Evolutionary conservation across 2,888 invertebrate species (phyloP).

Genomic region (Caradrina kadenii): DNA sequence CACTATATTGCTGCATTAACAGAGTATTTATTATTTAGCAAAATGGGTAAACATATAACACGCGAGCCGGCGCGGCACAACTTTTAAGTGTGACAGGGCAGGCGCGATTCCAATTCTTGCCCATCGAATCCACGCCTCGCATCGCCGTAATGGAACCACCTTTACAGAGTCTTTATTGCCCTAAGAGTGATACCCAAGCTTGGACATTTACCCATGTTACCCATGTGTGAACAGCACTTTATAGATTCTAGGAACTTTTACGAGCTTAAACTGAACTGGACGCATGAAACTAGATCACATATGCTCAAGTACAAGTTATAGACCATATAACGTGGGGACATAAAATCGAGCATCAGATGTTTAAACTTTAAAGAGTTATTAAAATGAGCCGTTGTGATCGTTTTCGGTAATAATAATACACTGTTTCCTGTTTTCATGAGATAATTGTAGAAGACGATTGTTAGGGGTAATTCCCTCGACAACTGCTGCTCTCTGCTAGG

Average conservation of each 20-base stretch:
- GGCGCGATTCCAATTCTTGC: too few species aligned
- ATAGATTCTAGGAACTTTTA: slow-evolving; percentile 44
- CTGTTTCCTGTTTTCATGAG: neutral
- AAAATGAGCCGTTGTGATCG: slow-evolving; percentile 7
- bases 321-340: slow-evolving; percentile 18
- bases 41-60: too few species aligned
- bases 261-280: slow-evolving; percentile 43
- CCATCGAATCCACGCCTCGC: too few species aligned
- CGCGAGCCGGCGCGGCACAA: too few species aligned
- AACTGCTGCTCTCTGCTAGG: too few species aligned
- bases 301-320: slow-evolving; percentile 29
- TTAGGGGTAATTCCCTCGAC: too few species aligned
- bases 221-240: slow-evolving; percentile 20
- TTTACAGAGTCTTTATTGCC: too few species aligned
- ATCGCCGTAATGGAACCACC: too few species aligned
- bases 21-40: too few species aligned
- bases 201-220: neutral
- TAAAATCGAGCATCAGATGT: slow-evolving; percentile 35
- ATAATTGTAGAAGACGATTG: too few species aligned
- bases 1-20: too few species aligned
- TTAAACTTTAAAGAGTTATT: slow-evolving; percentile 11
- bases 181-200: neutral
- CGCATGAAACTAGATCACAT: slow-evolving; percentile 46
- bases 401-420: neutral
- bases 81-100: too few species aligned